Conservation (phyloP, 2,797 vertebrate species). For the Argentina silus region DNA sequence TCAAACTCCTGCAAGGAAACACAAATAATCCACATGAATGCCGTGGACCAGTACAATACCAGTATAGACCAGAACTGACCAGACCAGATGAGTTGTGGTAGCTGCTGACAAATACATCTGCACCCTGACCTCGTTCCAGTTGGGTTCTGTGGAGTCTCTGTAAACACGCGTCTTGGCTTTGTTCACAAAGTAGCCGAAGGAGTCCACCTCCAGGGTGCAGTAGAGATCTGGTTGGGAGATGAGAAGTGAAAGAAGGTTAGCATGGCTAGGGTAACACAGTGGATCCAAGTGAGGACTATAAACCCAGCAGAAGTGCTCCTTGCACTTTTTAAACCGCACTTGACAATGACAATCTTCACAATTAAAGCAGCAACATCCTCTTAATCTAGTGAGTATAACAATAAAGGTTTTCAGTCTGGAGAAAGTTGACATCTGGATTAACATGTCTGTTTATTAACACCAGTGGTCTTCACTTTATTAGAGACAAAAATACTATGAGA, state of each 20-base stretch:
- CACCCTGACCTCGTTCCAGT: constrained; percentile 90
- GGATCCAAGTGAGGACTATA: neutral
- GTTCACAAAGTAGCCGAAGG: constrained; percentile 95
- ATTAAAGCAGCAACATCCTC: neutral
- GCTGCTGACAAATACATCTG: neutral
- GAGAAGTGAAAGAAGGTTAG: neutral
- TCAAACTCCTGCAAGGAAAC: constrained; percentile 86
- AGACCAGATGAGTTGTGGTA: neutral
- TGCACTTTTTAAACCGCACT: neutral
- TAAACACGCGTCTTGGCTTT: constrained; percentile 95
- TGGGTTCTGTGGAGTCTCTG: constrained; percentile 90
- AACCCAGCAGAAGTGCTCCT: neutral
- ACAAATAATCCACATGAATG: neutral
- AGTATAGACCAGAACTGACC: too few species aligned
- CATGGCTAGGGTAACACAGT: neutral
- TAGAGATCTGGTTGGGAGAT: constrained; percentile 82
- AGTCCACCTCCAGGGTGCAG: constrained; percentile 93
- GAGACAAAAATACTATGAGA: neutral
- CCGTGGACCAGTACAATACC: too few species aligned
- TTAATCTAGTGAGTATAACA: neutral
- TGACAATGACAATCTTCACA: neutral
- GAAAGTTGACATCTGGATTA: neutral
- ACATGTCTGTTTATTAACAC: neutral
- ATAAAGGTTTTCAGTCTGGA: neutral
- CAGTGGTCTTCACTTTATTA: neutral